These are phyloP conservation scores for Gila orcuttii DNA, from an alignment of 2,113 vertebrate species.

Conservation along the genomic window DNA sequence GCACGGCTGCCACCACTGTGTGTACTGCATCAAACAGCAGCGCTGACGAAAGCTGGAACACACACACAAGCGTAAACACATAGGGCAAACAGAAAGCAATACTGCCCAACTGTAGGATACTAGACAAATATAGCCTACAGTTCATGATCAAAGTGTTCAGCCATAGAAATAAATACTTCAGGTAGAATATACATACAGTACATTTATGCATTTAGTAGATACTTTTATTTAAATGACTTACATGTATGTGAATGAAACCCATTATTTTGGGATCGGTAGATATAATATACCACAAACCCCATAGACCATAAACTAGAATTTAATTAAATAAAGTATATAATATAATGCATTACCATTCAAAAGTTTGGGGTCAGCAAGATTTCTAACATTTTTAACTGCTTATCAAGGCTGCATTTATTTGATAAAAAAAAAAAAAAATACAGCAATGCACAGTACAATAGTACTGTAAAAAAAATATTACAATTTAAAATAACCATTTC, in stretches of 20 bases:
- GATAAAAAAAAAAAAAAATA: no score
- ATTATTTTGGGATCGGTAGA: neutral
- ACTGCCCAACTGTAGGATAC: neutral
- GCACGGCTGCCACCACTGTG: slow-evolving; percentile 89
- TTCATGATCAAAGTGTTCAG: slow-evolving; percentile 10
- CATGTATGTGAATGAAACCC: neutral
- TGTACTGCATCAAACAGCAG: slow-evolving; percentile 94
- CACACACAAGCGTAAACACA: slow-evolving; percentile 37
- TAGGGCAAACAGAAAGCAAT: slow-evolving; percentile 4
- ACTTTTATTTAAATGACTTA: neutral
- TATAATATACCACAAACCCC: neutral
- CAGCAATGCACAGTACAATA: no score
- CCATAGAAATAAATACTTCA: neutral
- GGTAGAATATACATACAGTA: no score
- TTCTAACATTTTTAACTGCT: no score
- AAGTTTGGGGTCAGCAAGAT: no score
- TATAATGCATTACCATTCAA: no score
- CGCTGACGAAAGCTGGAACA: slow-evolving; percentile 88
- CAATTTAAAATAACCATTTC: no score
- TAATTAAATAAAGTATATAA: neutral
- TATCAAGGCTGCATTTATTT: no score
- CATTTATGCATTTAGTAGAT: neutral
- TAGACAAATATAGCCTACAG: neutral
- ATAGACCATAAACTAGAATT: neutral
- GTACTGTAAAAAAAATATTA: no score